Evolutionary conservation across 2,797 vertebrate genomes (phyloP), one percentile per base, ranked within the genome.

Genomic region (Semotilus atromaculatus): DNA sequence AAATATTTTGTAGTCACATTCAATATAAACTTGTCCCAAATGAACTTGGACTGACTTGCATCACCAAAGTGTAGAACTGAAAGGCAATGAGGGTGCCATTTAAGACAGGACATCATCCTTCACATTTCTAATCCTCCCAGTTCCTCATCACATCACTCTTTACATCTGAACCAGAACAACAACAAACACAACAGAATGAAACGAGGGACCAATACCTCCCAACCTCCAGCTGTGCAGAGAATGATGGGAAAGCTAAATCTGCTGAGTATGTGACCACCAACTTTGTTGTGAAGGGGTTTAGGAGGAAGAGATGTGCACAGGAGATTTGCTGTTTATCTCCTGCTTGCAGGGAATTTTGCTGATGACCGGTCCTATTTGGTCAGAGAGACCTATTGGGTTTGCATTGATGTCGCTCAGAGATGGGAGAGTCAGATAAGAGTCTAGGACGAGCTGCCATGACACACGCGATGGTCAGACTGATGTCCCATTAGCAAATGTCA

Each of bases 401-500:
- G 60, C 29, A 86, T 89, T 89, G 84, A 90, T 89, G 85, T 83
- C 23, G 14, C 76, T 34, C 76, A 72, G 73, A 79, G 86, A 90
- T 81, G 38, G 38, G 58, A 82, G 58, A 82, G 78, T 36, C 72
- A 11, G 83, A 88, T 89, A 86, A 85, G 73, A 80, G 78, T 40
- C 79, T 87, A 36, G 74, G 81, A 86, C 16, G 36, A 31, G 48
- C 29, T 58, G 36, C 55, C 1, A 6, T 48, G 21, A 78, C 66
- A 62, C 75, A 31, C 53, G 19, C 3, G 75, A 79, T 79, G 75
- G 83, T 84, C 66, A 62, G 66, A 79, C 53, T 62, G 74, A 84
- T 79, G 75, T 84, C 83, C 67, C 66, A 60, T 81, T 55, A 45
- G 75, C 53, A 84, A 84, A 84, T 84, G 64, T 84, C 75, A 78